Evolutionary conservation across 2,888 invertebrate species (phyloP).

Genomic region (Iphiclides podalirius): DNA sequence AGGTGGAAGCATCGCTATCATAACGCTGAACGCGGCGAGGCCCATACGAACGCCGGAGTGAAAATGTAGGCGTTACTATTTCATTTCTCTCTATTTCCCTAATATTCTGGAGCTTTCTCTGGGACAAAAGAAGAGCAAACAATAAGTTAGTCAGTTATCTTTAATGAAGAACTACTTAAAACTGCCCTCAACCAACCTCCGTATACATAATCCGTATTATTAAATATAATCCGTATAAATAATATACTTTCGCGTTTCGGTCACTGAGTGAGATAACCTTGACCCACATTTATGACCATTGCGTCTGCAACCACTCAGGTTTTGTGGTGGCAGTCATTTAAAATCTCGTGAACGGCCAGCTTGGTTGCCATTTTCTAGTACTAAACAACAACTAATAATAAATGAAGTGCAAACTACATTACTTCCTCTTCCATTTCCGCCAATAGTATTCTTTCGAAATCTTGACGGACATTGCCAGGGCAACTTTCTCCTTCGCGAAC

Average conservation of each 20-base stretch:
- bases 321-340: too few species aligned
- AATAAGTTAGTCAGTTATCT: too few species aligned
- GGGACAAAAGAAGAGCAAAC: conserved; percentile 23
- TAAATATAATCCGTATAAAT: too few species aligned
- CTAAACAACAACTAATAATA: too few species aligned
- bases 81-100: conserved; percentile 85
- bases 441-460: background rate
- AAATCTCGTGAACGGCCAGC: too few species aligned
- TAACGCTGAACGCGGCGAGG: conserved; percentile 95
- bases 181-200: too few species aligned
- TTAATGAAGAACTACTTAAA: too few species aligned
- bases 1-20: conserved; percentile 94
- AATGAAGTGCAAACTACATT: background rate
- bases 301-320: too few species aligned
- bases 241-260: conserved; percentile 26
- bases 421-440: conserved; percentile 16
- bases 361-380: too few species aligned
- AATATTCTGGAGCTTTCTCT: conserved; percentile 94
- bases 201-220: too few species aligned
- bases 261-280: too few species aligned
- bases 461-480: conserved; percentile 4
- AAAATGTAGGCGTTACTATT: conserved; percentile 84
- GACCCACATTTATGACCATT: too few species aligned
- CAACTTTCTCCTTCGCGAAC: background rate
- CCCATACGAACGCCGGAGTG: conserved; percentile 96